phyloP scores from a whole-genome alignment of 2,888 invertebrate species.

The Diarsia rubi region DNA sequence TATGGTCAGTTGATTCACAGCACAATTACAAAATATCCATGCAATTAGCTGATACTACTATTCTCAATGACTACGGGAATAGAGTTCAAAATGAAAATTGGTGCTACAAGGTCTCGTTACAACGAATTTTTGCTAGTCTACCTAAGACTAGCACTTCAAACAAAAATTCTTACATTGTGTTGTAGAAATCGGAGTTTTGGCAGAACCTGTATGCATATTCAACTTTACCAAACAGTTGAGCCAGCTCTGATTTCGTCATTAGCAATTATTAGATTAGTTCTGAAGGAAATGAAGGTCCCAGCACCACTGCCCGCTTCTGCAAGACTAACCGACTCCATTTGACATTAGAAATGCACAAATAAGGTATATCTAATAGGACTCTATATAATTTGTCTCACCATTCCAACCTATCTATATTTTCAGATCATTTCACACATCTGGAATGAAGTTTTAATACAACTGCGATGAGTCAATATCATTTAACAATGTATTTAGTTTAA shows the following conservation, averaged over 20 bases:
- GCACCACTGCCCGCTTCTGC: constrained; percentile 42
- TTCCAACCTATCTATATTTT: constrained; percentile 60
- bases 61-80: constrained; percentile 27
- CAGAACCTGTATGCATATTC: background rate
- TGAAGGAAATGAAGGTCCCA: background rate
- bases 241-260: background rate
- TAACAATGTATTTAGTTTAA: constrained; percentile 52
- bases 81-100: constrained; percentile 27
- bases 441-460: constrained; percentile 68
- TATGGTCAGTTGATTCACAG: background rate
- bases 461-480: constrained; percentile 47
- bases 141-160: no score
- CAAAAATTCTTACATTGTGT: background rate
- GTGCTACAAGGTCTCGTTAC: background rate
- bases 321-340: constrained; percentile 33
- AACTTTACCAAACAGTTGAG: background rate
- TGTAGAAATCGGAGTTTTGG: background rate
- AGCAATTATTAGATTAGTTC: background rate
- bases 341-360: constrained; percentile 70
- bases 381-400: constrained; percentile 65
- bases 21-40: background rate
- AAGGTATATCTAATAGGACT: constrained; percentile 77
- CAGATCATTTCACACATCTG: constrained; percentile 69
- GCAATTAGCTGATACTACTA: constrained; percentile 22
- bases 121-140: background rate